phyloP scores from a whole-genome alignment of 2,797 vertebrate genomes.

The Crenuchus spilurus region DNA sequence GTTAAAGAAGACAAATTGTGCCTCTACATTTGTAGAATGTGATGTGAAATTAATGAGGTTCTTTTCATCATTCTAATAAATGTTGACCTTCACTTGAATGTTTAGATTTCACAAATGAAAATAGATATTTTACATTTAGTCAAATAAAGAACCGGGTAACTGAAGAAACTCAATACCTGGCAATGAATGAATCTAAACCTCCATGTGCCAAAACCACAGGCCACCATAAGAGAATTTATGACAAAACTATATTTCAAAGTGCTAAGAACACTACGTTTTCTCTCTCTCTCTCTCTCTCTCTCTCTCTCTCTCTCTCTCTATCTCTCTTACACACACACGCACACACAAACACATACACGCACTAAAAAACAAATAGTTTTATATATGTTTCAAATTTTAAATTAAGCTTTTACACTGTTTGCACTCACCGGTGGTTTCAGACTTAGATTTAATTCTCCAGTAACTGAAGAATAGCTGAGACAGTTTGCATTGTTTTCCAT shows the following conservation, averaged over 20 bases:
- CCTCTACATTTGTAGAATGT: neutral
- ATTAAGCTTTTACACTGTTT: too few species aligned
- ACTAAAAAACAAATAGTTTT: too few species aligned
- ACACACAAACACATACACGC: too few species aligned
- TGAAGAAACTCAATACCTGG: neutral
- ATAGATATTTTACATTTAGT: slow-evolving; percentile 25
- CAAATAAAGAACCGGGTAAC: neutral
- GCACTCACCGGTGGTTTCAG: too few species aligned
- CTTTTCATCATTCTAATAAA: slow-evolving; percentile 24
- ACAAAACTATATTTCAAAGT: neutral
- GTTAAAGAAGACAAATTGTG: neutral
- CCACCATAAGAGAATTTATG: slow-evolving; percentile 11
- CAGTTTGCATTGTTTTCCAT: too few species aligned
- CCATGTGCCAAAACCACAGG: neutral
- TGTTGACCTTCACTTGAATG: neutral
- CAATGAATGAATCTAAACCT: neutral
- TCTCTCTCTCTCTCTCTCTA: neutral
- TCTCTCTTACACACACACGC: too few species aligned
- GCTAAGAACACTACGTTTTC: neutral
- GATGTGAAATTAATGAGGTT: slow-evolving; percentile 40
- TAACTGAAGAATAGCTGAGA: too few species aligned
- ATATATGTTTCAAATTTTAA: too few species aligned
- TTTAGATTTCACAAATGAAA: slow-evolving; percentile 30
- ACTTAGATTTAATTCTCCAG: too few species aligned
- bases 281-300: neutral